These are phyloP conservation scores for Adelosebastes latens DNA, from an alignment of 2,797 vertebrate genomes.

Conservation along the genomic window DNA sequence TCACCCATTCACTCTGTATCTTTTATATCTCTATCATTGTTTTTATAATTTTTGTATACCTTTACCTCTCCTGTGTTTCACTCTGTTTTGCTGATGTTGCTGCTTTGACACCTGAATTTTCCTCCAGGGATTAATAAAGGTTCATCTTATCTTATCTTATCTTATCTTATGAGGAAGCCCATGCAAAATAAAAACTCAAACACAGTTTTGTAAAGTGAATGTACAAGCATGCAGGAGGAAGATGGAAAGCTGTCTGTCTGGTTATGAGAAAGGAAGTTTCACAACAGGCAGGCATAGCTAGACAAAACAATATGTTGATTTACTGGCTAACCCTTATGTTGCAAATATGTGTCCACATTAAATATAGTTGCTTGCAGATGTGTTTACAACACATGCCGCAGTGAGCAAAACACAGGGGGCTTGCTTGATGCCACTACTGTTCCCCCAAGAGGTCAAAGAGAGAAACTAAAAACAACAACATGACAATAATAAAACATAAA, in stretches of 20 bases:
- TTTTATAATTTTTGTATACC: no score
- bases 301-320: neutral
- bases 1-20: no score
- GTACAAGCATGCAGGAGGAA: neutral
- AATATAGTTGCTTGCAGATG: neutral
- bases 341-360: neutral
- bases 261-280: neutral
- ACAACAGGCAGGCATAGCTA: neutral
- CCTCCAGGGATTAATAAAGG: no score
- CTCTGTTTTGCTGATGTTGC: no score
- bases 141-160: no score
- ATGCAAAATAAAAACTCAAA: neutral
- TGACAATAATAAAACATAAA: neutral
- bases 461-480: neutral
- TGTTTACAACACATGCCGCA: slow-evolving; percentile 59
- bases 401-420: slow-evolving; percentile 18
- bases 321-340: neutral
- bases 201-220: neutral
- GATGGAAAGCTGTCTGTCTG: neutral
- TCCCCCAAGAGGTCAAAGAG: neutral
- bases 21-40: no score
- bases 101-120: no score
- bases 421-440: slow-evolving; percentile 6
- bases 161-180: neutral
- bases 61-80: no score